Percentiles rank a stretch among this genome's conserved stretches.
Evolutionary conservation across 2,888 invertebrate genomes (phyloP).

Genomic region (Apodemia hepburni): DNA sequence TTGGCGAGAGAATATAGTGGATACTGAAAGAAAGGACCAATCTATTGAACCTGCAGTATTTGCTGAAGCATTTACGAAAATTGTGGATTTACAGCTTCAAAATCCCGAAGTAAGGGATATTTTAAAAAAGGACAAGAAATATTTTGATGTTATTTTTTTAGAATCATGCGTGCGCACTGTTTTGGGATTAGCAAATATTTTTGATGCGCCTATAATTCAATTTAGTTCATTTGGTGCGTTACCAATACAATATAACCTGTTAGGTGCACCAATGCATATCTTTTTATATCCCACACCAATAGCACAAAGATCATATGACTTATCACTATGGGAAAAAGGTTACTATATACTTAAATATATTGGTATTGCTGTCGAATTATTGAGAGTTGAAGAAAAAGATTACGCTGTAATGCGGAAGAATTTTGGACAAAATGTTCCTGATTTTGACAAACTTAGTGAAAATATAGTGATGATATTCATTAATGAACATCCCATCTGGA

Average conservation of each 20-base stretch:
- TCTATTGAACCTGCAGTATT: constrained; percentile 25
- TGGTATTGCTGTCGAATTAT: constrained; percentile 13
- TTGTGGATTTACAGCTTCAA: constrained; percentile 34
- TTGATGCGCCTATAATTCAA: constrained; percentile 46
- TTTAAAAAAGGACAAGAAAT: constrained; percentile 30
- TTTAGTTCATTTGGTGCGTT: constrained; percentile 43
- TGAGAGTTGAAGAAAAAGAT: constrained; percentile 24
- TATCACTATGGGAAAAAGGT: constrained; percentile 41
- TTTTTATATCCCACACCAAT: constrained; percentile 33
- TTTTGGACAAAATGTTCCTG: constrained; percentile 36
- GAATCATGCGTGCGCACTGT: constrained; percentile 40
- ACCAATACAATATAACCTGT: constrained; percentile 31
- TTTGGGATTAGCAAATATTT: constrained; percentile 41
- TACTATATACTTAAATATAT: constrained; percentile 30
- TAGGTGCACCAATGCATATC: constrained; percentile 37
- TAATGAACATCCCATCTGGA: constrained; percentile 54
- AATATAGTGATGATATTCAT: constrained; percentile 52
- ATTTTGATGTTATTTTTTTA: constrained; percentile 44
- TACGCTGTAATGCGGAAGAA: constrained; percentile 30
- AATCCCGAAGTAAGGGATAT: constrained; percentile 27
- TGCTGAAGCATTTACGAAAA: constrained; percentile 16
- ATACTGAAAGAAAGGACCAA: constrained; percentile 9
- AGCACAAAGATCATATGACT: constrained; percentile 33
- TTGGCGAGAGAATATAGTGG: constrained; percentile 1
- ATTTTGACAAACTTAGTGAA: constrained; percentile 32